These are phyloP conservation scores for Dolichoris vasculosae DNA, from an alignment of 1,140 invertebrate genomes.

Conservation along the genomic window DNA sequence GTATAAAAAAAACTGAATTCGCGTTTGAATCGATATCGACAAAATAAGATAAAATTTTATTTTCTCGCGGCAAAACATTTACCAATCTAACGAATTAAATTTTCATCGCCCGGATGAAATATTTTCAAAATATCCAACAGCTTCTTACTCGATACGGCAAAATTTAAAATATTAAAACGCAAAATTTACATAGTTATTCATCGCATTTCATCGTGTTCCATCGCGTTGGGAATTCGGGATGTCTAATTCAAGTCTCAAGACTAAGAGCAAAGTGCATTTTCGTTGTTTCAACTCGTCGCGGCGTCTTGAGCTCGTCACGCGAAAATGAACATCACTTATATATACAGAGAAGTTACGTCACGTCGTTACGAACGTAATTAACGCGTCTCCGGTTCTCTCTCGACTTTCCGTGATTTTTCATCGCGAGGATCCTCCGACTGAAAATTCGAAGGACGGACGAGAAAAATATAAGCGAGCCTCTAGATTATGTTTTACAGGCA, in stretches of 20 bases:
- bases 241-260: background rate
- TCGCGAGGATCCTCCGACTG: background rate
- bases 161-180: background rate
- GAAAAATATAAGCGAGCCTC: background rate
- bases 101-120: no score
- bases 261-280: conserved; percentile 12
- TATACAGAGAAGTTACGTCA: background rate
- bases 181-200: background rate
- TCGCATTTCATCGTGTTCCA: background rate
- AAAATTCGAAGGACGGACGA: background rate
- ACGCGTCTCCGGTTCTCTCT: conserved; percentile 1
- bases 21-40: no score
- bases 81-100: no score
- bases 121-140: background rate
- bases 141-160: background rate
- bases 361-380: conserved; percentile 45
- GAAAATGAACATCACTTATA: conserved; percentile 39
- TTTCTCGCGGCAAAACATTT: no score
- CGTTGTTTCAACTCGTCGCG: conserved; percentile 16
- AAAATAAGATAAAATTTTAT: no score
- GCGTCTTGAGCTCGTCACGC: background rate
- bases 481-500: conserved; percentile 39
- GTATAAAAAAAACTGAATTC: no score
- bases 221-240: background rate
- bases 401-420: conserved; percentile 21